Base-by-base conservation (phyloP, 2,888 invertebrate genomes). In the Catonia carolina region DNA sequence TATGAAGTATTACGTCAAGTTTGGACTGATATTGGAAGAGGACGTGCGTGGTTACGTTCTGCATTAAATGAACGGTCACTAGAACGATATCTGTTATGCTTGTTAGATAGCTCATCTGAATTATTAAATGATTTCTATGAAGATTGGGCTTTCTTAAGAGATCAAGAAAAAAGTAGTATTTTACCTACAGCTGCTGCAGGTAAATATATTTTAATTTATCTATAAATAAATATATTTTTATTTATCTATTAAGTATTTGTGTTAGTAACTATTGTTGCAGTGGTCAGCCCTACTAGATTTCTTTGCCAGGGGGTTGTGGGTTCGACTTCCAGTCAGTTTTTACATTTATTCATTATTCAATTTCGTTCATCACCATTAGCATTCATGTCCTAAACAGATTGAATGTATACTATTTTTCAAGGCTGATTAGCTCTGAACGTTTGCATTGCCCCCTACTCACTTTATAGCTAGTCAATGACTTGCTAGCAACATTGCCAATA, bases 1-100 rank as follows among this genome's bases (percentile, higher is more conserved):
- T 96, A 89, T 72, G 79, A 82, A 66, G 79, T 85, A 5, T 73
- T 90, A 59, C 76, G 77, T 61, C 73, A 77, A 59, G 77, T 81
- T 27, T 81, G 79, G 73, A 85, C 85, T 0, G 87, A 89, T 70
- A 77, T 83, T 51, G 93, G 93, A 14, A 79, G 88, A 66, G 89
- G 89, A 18, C 81, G 90, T 67, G 91, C 95, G 20, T 95, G 96
- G 83, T 79, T 97, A 23, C 78, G 96, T 62, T 86, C 93, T 15
- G 79, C 91, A 2, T 77, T 97, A 20, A 97, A 97, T 76, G 97
- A 97, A 71, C 82, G 89, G 66, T 90, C 93, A 0, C 76, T 97
- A 42, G 91, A 92, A 69, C 82, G 84, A 64, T 84, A 90, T 74
- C 77, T 90, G 65, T 82, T 87, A 64, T 85, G 83, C 67, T 79